These are phyloP conservation scores for Bimastos eiseni DNA, from an alignment of 2,888 invertebrate species.

Conservation along the genomic window DNA sequence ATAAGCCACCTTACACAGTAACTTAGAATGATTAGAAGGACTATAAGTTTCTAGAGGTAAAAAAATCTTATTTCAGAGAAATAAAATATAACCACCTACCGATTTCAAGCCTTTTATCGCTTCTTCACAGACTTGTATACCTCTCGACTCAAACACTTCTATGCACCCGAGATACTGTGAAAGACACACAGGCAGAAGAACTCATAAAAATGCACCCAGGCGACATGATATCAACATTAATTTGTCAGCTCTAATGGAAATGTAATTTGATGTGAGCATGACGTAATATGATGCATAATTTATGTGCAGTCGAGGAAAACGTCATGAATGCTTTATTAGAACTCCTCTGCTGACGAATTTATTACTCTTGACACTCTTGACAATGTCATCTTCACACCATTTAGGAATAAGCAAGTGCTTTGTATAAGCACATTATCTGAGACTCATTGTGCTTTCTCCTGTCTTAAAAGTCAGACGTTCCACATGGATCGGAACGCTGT, in stretches of 20 bases:
- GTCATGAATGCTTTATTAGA: too few relatives aligned
- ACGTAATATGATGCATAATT: not conserved
- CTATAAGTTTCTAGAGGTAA: not conserved
- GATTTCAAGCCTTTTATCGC: slow-evolving; percentile 85
- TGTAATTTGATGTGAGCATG: not conserved
- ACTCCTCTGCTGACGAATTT: too few relatives aligned
- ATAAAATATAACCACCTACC: slow-evolving; percentile 68
- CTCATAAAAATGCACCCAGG: not conserved
- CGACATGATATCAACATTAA: not conserved
- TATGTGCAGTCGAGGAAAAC: not conserved
- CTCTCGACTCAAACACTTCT: slow-evolving; percentile 97
- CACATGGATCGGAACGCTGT: too few relatives aligned
- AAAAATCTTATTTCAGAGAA: not conserved
- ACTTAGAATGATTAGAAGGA: not conserved
- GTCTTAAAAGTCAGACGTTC: too few relatives aligned
- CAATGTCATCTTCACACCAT: too few relatives aligned
- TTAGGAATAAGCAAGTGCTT: too few relatives aligned
- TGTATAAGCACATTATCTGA: too few relatives aligned
- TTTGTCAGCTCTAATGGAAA: not conserved
- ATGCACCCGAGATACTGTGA: slow-evolving; percentile 91
- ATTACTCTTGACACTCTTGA: too few relatives aligned
- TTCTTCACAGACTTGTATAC: slow-evolving; percentile 99
- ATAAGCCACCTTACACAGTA: not conserved
- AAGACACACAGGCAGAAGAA: slow-evolving; percentile 32
- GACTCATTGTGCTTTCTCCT: too few relatives aligned